Conservation (phyloP, 2,113 vertebrate species). For the Tachycineta bicolor region DNA sequence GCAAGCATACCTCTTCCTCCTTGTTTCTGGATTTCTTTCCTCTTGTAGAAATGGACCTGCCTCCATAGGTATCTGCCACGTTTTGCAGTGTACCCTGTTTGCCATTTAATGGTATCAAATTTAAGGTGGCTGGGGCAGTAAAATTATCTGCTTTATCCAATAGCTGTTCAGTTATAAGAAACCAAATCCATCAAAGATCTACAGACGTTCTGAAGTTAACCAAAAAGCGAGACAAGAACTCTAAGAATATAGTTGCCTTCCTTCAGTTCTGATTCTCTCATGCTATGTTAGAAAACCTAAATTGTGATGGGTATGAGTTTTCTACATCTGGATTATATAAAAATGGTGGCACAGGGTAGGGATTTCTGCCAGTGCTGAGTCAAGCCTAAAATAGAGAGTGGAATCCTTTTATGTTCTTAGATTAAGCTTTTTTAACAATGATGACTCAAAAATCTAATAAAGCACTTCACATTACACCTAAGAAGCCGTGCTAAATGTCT, state of each 20-base stretch:
- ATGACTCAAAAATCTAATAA: neutral
- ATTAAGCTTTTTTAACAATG: neutral
- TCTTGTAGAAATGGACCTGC: constrained; percentile 84
- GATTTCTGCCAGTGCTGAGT: neutral
- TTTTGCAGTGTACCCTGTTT: constrained; percentile 95
- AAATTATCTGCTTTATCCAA: constrained; percentile 50
- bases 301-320: neutral
- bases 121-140: constrained; percentile 73
- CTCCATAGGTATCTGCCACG: constrained; percentile 88
- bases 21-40: constrained; percentile 92
- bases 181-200: constrained; percentile 2
- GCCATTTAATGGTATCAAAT: constrained; percentile 88
- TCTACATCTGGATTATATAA: neutral
- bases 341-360: neutral
- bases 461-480: neutral
- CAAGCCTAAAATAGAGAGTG: neutral
- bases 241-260: neutral
- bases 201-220: neutral
- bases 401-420: neutral
- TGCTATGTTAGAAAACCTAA: neutral
- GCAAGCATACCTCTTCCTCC: constrained; percentile 97
- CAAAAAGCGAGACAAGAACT: neutral
- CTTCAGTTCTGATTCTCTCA: neutral
- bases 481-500: neutral
- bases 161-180: constrained; percentile 13